Evolutionary conservation across 2,888 invertebrate genomes (phyloP), one percentile per base, ranked within the genome.

Genomic region (Tenthredo scrophulariae): DNA sequence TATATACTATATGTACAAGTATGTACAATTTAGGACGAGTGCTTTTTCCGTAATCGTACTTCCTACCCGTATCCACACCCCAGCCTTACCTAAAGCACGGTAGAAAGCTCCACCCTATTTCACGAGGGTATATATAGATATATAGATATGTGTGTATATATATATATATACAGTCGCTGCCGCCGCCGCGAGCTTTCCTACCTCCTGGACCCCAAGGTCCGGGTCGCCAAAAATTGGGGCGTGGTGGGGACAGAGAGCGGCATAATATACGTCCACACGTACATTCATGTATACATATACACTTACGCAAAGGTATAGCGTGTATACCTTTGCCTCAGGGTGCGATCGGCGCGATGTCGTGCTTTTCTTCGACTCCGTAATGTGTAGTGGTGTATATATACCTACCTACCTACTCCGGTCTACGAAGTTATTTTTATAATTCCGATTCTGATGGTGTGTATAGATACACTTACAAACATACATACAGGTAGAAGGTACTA

Each of bases 221-320:
- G 80, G 80, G 80, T 80, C 62, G 80, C 37, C 37, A 58, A 58
- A 80, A 80, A 80, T 80, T 62, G 62, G 62, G 80, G 80, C 62
- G 80, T 80, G 80, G 80, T 80, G 80, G 80, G 80, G 80, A 80
- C 58, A 1, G 29, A n/a, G 37, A 33, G 26, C 40, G 29, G 50
- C 54, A 37, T 37, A 15, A 77, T 50, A 54, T 22, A 77, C 77
- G 29, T n/a, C 37, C 50, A 50, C 29, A 7, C 75, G 26, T n/a
- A 70, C 70, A 70, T n/a, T 4, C 70, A 1, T 13, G 18, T 33
- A 29, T 3, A 74, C 22, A 37, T 13, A 37, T 37, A n/a, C n/a
- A 18, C n/a, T 2, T 22, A 40, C 15, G 18, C n/a, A n/a, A n/a
- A n/a, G n/a, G n/a, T 37, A 37, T 40, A 26, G 33, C 15, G 22